phyloP scores from a whole-genome alignment of 2,113 vertebrate genomes.

The Epinephelus lanceolatus region DNA sequence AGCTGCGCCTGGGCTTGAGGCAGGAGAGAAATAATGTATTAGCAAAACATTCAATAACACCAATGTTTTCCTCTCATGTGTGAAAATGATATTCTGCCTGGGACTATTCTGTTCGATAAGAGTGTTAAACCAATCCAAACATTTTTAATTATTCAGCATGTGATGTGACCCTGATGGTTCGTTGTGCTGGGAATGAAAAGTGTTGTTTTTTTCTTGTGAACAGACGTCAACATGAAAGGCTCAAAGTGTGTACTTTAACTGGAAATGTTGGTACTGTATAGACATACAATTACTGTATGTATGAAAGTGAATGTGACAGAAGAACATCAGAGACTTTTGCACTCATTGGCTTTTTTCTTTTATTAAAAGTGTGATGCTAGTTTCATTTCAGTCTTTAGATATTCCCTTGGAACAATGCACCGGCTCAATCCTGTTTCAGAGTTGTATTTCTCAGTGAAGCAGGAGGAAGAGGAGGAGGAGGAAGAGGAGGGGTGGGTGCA shows the following conservation, averaged over 20 bases:
- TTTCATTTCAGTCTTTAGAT: slow-evolving; percentile 1
- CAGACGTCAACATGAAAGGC: background rate
- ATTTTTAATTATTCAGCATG: slow-evolving; percentile 68
- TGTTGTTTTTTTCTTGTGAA: background rate
- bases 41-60: slow-evolving; percentile 33
- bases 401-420: background rate
- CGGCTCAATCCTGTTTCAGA: background rate
- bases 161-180: slow-evolving; percentile 3
- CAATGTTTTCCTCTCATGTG: slow-evolving; percentile 35
- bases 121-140: slow-evolving; percentile 48
- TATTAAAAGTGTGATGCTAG: background rate
- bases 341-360: background rate
- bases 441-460: background rate
- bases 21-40: slow-evolving; percentile 18
- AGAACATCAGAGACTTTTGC: background rate
- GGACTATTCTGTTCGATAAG: slow-evolving; percentile 39
- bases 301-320: background rate
- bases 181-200: slow-evolving; percentile 9
- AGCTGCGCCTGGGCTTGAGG: background rate
- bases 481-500: background rate
- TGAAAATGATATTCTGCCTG: slow-evolving; percentile 48
- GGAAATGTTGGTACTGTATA: background rate
- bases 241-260: background rate
- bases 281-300: background rate
- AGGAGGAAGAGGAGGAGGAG: background rate